phyloP scores from a whole-genome alignment of 2,113 vertebrate genomes.

The Onychostoma macrolepis region DNA sequence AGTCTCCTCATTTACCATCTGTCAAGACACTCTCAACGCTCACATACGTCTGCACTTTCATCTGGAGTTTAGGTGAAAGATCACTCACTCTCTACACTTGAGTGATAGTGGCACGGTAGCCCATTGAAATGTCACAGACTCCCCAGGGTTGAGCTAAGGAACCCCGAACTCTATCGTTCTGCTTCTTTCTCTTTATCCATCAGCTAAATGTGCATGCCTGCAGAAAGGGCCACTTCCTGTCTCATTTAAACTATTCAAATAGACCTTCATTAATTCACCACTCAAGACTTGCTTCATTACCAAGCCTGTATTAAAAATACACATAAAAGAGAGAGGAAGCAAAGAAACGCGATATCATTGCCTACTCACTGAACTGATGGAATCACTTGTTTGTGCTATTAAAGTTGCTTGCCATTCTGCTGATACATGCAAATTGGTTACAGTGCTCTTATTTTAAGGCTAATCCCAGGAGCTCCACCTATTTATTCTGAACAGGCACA shows the following conservation, averaged over 20 bases:
- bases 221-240: slow-evolving; percentile 12
- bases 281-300: slow-evolving; percentile 24
- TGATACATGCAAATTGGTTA: slow-evolving; percentile 16
- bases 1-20: slow-evolving; percentile 15
- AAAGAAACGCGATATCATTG: neutral
- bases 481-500: neutral
- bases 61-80: slow-evolving; percentile 67
- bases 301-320: neutral
- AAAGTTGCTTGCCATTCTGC: neutral
- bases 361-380: neutral
- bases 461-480: neutral
- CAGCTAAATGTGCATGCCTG: slow-evolving; percentile 13
- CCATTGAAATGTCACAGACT: slow-evolving; percentile 58
- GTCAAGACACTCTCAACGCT: slow-evolving; percentile 14
- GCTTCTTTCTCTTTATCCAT: slow-evolving; percentile 5
- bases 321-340: neutral
- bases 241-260: slow-evolving; percentile 20
- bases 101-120: slow-evolving; percentile 33
- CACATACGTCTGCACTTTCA: slow-evolving; percentile 19
- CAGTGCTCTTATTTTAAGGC: neutral
- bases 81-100: slow-evolving; percentile 55
- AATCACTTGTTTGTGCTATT: neutral
- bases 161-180: slow-evolving; percentile 33
- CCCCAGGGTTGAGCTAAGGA: slow-evolving; percentile 30
- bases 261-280: slow-evolving; percentile 1